Evolutionary conservation across 2,888 invertebrate species (phyloP).

Genomic region (Lycophotia porphyrea): DNA sequence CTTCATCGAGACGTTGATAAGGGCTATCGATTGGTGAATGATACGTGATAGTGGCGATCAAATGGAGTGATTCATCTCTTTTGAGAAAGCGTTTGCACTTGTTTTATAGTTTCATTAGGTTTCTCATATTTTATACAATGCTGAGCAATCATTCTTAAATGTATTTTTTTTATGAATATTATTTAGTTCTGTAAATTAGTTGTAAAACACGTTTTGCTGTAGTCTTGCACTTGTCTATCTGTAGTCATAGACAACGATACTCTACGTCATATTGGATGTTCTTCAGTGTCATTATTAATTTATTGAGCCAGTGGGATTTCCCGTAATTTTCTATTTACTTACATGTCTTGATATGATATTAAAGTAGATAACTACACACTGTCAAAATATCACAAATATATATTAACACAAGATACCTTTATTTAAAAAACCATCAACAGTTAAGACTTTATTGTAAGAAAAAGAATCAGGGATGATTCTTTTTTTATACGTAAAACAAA

Average conservation of each 20-base stretch:
- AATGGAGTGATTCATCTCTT: constrained; percentile 32
- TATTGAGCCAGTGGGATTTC: neutral
- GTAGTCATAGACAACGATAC: neutral
- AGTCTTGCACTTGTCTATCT: neutral
- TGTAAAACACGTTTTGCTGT: neutral
- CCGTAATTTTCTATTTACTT: no score
- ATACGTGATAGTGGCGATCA: neutral
- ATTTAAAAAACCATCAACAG: no score
- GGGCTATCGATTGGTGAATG: constrained; percentile 34
- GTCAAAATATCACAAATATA: no score
- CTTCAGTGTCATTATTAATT: neutral
- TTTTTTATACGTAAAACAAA: neutral
- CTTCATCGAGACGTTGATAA: constrained; percentile 37
- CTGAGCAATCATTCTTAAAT: neutral
- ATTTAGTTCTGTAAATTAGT: neutral
- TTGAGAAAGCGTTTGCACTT: neutral
- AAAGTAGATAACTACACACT: no score
- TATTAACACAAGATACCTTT: no score
- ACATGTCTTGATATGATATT: no score
- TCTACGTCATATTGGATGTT: no score
- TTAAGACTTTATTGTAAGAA: neutral
- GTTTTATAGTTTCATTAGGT: neutral
- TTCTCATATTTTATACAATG: neutral
- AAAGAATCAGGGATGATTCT: no score
- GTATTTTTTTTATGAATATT: neutral